These are phyloP conservation scores for Lateolabrax maculatus DNA, from an alignment of 2,797 vertebrate genomes.

Conservation along the genomic window DNA sequence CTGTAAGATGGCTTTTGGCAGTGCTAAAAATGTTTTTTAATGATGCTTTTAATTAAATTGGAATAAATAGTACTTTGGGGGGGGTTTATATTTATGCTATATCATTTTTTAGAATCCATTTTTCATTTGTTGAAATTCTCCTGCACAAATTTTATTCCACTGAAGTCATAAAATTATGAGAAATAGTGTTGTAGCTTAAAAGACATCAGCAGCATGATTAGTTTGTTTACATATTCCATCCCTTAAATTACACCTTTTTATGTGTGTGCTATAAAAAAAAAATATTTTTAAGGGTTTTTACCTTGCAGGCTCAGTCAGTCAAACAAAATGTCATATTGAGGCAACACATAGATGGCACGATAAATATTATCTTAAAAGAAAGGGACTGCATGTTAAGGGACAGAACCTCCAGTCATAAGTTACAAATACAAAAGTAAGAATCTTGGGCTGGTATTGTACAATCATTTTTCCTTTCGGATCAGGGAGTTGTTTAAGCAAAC, in stretches of 20 bases:
- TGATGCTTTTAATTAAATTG: conserved; percentile 35
- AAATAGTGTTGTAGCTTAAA: conserved; percentile 2
- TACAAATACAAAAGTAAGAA: background rate
- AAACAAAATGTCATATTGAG: background rate
- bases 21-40: conserved; percentile 30
- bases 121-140: conserved; percentile 6
- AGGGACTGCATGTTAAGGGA: background rate
- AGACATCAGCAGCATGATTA: background rate
- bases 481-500: conserved; percentile 23
- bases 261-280: background rate
- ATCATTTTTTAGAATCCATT: conserved; percentile 9
- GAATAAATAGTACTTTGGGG: conserved; percentile 8
- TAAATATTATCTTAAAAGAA: conserved; percentile 4
- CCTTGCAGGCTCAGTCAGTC: background rate
- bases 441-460: background rate
- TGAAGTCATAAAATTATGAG: conserved; percentile 5
- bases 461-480: background rate
- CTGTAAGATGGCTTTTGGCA: conserved; percentile 7
- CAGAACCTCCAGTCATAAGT: background rate
- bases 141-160: conserved; percentile 4
- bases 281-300: background rate
- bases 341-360: conserved; percentile 1
- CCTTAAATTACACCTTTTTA: conserved; percentile 9
- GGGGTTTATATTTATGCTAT: conserved; percentile 7
- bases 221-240: background rate